A percentile compares a stretch with the other conserved stretches of the same genome.
phyloP scores from a whole-genome alignment of 1,140 invertebrate genomes.

The Sinonovacula constricta region DNA sequence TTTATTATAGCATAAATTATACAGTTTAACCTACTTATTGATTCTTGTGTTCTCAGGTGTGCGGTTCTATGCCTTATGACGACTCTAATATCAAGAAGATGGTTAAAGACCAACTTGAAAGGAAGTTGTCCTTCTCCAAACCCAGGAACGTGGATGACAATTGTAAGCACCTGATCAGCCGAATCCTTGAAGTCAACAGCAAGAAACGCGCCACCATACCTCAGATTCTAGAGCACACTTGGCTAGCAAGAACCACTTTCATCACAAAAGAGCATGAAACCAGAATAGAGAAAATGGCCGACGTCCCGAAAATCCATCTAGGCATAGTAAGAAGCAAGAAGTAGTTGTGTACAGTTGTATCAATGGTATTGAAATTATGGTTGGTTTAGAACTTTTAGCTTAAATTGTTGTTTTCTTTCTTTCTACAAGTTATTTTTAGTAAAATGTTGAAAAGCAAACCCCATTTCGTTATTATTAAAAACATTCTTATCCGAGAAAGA shows the following conservation, averaged over 20 bases:
- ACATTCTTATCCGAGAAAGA: too few species aligned
- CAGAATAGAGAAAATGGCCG: constrained; percentile 22
- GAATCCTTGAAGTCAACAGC: constrained; percentile 72
- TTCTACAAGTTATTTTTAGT: too few species aligned
- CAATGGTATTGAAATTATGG: too few species aligned
- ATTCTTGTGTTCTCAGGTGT: constrained; percentile 60
- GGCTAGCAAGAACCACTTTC: constrained; percentile 30
- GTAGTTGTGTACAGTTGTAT: too few species aligned
- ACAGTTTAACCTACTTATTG: too few species aligned
- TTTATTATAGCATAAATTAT: too few species aligned
- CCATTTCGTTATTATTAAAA: too few species aligned
- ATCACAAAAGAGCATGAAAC: neutral
- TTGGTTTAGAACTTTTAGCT: too few species aligned
- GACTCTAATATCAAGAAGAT: constrained; percentile 77
- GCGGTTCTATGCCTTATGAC: constrained; percentile 78
- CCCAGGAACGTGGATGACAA: constrained; percentile 64
- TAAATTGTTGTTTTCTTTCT: too few species aligned
- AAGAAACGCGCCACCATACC: constrained; percentile 63
- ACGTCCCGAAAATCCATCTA: constrained; percentile 3
- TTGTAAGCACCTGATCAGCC: constrained; percentile 69
- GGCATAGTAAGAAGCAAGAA: neutral
- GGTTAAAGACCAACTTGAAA: constrained; percentile 81
- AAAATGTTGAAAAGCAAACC: too few species aligned
- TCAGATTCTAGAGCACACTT: constrained; percentile 63
- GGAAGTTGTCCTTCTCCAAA: constrained; percentile 80